phyloP scores from a whole-genome alignment of 2,113 vertebrate species.

The Ellobius talpinus region DNA sequence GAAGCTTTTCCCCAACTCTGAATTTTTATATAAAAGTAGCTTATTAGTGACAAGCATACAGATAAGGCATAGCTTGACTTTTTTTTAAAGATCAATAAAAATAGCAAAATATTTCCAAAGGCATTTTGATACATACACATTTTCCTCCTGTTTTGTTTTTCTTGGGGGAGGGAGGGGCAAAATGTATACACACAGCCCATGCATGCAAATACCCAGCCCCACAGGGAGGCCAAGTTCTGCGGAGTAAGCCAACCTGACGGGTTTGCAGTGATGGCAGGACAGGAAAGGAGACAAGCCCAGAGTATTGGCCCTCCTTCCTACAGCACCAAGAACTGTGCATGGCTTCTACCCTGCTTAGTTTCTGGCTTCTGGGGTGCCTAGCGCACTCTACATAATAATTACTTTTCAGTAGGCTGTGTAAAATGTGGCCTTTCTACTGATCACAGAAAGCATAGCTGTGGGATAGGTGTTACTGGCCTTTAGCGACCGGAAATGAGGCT shows the following conservation, averaged over 20 bases:
- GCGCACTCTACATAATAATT: background rate
- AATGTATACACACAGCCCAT: background rate
- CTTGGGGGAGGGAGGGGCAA: background rate
- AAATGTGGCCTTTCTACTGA: background rate
- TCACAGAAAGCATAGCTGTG: background rate
- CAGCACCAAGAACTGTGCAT: no score
- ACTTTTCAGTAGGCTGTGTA: background rate
- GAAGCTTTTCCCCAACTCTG: slow-evolving; percentile 39
- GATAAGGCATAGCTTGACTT: background rate
- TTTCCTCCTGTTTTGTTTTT: slow-evolving; percentile 22
- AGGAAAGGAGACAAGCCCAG: background rate
- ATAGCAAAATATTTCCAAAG: slow-evolving; percentile 50
- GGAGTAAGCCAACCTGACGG: background rate
- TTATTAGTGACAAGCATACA: background rate
- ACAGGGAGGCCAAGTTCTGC: background rate
- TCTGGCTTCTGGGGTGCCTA: background rate
- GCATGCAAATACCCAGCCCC: background rate
- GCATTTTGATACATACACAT: slow-evolving; percentile 38
- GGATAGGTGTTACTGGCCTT: slow-evolving; percentile 45
- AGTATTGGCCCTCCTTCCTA: background rate
- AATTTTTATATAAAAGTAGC: slow-evolving; percentile 39
- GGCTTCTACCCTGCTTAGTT: background rate
- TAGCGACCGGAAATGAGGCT: background rate
- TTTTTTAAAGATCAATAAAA: slow-evolving; percentile 48
- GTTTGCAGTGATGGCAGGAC: background rate